Base-by-base conservation (phyloP, 2,888 invertebrate species). In the Rhorus exstirpatorius region DNA sequence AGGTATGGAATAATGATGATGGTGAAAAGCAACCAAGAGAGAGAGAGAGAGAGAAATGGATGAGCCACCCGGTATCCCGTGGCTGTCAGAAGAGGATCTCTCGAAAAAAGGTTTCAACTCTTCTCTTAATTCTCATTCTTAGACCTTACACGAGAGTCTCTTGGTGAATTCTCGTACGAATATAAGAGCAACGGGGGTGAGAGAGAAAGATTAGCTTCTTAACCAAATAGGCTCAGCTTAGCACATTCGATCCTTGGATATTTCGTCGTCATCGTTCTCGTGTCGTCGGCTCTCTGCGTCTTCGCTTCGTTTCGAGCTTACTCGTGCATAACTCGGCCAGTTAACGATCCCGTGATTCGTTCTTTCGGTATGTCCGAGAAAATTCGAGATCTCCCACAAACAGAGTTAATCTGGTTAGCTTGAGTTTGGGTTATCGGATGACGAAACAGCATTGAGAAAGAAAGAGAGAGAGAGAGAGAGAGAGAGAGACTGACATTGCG, bases 151-250 rank as follows among this genome's bases (percentile, higher is more conserved):
- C 49, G 51, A 51, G 60, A 35, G 17, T 41, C 74, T 70, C 70
- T 67, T 31, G 71, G 70, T 76, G 77, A 81, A 77, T 81, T 77
- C 71, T 74, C 44, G 55, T 65, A 72, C 65, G 81, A 76, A 71
- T 71, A 60, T 83, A 83, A 84, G 67, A 71, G n/a, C n/a, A n/a
- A 71, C 70, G 61, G 53, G 58, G 44, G 63, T 12, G 67, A 75
- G 81, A 79, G 67, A 79, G 67, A 49, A 76, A 89, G 89, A 90
- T 91, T 90, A 90, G 87, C 88, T 88, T 89, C 89, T 89, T 88
- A 90, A 89, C 88, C 87, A 89, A 90, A 90, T 89, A 89, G 90
- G 85, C 86, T 88, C 85, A 84, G 85, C 87, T 88, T 84, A 84
- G 83, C 63, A 78, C 78, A 81, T 81, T 74, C 78, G 81, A 76